Evolutionary conservation across 2,888 invertebrate genomes (phyloP).

Genomic region (Platypus cylindrus): DNA sequence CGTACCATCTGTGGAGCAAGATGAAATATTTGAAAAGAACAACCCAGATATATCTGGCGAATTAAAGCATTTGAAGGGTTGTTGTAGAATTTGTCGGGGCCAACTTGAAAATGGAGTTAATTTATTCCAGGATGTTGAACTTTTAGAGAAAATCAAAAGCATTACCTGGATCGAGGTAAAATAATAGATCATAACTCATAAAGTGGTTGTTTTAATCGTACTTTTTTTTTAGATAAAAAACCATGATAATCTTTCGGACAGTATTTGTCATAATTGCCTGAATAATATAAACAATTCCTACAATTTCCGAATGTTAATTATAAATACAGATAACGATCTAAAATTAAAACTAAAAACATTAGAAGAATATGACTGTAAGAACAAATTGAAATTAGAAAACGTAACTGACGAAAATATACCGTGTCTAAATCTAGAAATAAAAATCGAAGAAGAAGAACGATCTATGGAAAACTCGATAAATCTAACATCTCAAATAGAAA

Average conservation of each 20-base stretch:
- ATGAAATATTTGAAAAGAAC: no score
- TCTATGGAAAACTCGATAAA: no score
- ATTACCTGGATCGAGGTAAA: constrained; percentile 25
- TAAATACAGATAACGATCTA: constrained; percentile 22
- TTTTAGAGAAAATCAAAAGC: constrained; percentile 23
- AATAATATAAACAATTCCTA: constrained; percentile 24
- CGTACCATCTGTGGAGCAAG: no score
- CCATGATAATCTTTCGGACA: constrained; percentile 18
- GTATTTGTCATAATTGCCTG: constrained; percentile 25
- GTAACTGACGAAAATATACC: no score
- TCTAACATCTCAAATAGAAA: no score
- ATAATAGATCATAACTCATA: no score
- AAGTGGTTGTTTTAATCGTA: no score
- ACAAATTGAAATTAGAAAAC: no score
- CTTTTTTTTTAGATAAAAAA: constrained; percentile 17
- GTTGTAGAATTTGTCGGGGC: constrained; percentile 23
- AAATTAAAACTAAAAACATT: constrained; percentile 15
- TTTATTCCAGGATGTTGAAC: constrained; percentile 14
- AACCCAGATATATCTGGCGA: no score
- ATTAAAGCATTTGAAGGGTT: constrained; percentile 8
- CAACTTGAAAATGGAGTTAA: constrained; percentile 14
- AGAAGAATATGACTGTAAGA: no score
- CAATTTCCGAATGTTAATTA: constrained; percentile 25
- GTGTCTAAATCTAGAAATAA: no score
- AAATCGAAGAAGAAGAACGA: constrained; percentile 3